Percentiles rank a stretch among this genome's conserved stretches.
Evolutionary conservation across 2,888 invertebrate genomes (phyloP).

Genomic region (Synanthedon vespiformis): DNA sequence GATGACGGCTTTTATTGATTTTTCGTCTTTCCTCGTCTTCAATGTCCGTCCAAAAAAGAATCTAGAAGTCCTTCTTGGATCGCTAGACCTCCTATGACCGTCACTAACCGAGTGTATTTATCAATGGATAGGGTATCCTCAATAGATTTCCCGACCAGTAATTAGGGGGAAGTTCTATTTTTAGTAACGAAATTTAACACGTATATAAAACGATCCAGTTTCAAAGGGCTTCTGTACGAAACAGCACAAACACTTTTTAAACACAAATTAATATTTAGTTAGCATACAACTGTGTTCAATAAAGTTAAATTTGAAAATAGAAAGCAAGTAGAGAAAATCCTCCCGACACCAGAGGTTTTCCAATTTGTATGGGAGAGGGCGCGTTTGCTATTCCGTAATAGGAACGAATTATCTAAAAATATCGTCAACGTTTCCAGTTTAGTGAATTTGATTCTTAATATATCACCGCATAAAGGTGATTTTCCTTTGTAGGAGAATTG

Average conservation of each 20-base stretch:
- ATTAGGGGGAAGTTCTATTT: constrained; percentile 42
- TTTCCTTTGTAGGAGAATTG: constrained; percentile 10
- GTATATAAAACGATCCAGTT: constrained; percentile 10
- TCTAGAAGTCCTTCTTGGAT: neutral
- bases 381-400: constrained; percentile 49
- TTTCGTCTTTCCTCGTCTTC: neutral
- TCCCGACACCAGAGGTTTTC: constrained; percentile 50
- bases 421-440: constrained; percentile 18
- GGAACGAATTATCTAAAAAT: constrained; percentile 64
- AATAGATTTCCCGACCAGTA: constrained; percentile 37
- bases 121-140: constrained; percentile 48
- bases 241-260: constrained; percentile 19
- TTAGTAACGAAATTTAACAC: constrained; percentile 28
- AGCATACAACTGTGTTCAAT: constrained; percentile 22
- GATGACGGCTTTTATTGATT: constrained; percentile 6
- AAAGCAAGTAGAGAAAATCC: constrained; percentile 45
- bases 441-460: constrained; percentile 13
- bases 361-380: constrained; percentile 65
- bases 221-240: constrained; percentile 9
- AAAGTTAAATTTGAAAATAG: constrained; percentile 49
- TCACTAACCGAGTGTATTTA: constrained; percentile 53
- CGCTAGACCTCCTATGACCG: constrained; percentile 31
- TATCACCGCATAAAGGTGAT: constrained; percentile 6
- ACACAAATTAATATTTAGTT: neutral
- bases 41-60: constrained; percentile 1